Conservation (phyloP, 2,113 vertebrate species). For the Oryzias woworae region DNA sequence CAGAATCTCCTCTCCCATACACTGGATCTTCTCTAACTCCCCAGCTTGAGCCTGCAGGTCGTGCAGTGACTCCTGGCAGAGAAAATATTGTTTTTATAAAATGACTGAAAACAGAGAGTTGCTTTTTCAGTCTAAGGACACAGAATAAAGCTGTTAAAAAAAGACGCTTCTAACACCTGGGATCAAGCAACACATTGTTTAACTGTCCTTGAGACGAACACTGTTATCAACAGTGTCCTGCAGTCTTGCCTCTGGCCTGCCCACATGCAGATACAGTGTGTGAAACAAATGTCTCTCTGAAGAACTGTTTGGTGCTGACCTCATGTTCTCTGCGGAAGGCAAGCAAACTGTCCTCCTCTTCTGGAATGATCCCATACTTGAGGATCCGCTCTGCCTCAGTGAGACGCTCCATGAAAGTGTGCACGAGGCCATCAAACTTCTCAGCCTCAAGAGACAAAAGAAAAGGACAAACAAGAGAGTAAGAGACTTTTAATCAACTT, state of each 20-base stretch:
- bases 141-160: too few relatives aligned
- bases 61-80: slow-evolving; percentile 76
- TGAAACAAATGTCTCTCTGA: not conserved
- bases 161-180: not conserved
- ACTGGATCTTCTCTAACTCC: slow-evolving; percentile 80
- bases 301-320: slow-evolving; percentile 60
- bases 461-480: not conserved
- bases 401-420: slow-evolving; percentile 82
- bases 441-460: slow-evolving; percentile 72
- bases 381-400: slow-evolving; percentile 78
- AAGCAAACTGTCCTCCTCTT: slow-evolving; percentile 75
- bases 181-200: slow-evolving; percentile 1
- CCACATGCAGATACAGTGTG: not conserved
- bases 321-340: slow-evolving; percentile 76
- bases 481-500: not conserved
- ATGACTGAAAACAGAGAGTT: not conserved
- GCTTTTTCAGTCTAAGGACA: not conserved
- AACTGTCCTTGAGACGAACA: slow-evolving; percentile 15
- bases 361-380: slow-evolving; percentile 77
- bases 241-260: slow-evolving; percentile 12
- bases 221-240: slow-evolving; percentile 25
- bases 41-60: slow-evolving; percentile 75
- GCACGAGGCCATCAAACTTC: slow-evolving; percentile 82
- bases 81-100: not conserved
- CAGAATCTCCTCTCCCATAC: slow-evolving; percentile 84